These are phyloP conservation scores for Formica aserva DNA, from an alignment of 2,888 invertebrate species.

Conservation along the genomic window DNA sequence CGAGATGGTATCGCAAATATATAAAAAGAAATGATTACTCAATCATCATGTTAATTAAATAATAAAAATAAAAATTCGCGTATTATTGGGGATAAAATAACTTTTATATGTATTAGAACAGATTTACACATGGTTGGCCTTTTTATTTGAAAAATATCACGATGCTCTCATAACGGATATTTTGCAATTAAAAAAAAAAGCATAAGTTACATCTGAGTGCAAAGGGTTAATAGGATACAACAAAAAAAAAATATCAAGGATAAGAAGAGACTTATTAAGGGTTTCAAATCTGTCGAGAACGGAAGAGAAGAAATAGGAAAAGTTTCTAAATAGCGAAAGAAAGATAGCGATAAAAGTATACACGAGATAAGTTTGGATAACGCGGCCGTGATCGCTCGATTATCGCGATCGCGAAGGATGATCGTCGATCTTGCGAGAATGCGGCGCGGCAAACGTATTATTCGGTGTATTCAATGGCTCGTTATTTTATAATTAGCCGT, in stretches of 20 bases:
- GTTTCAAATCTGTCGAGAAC: conserved; percentile 4
- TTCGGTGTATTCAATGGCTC: conserved; percentile 61
- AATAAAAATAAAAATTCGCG: conserved; percentile 23
- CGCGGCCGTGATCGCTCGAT: conserved; percentile 30
- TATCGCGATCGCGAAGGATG: conserved; percentile 29
- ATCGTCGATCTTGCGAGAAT: conserved; percentile 36
- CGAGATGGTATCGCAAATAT: neutral
- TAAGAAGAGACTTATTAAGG: conserved; percentile 26
- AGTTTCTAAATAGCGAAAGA: neutral
- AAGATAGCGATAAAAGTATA: conserved; percentile 6
- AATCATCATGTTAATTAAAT: neutral
- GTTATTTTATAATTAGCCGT: conserved; percentile 65
- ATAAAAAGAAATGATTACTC: neutral
- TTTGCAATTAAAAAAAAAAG: conserved; percentile 31
- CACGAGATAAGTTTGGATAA: conserved; percentile 11
- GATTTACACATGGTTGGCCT: conserved; percentile 20
- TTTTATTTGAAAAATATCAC: conserved; percentile 2
- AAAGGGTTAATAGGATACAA: conserved; percentile 32
- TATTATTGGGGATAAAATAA: neutral
- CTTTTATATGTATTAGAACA: neutral
- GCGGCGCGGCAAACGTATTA: conserved; percentile 49
- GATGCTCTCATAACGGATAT: neutral
- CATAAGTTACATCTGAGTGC: conserved; percentile 31
- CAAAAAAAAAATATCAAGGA: neutral
- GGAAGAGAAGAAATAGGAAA: conserved; percentile 23